A percentile compares a stretch with the other conserved stretches of the same genome.
These are phyloP conservation scores for Lamellibrachia satsuma DNA, from an alignment of 2,888 invertebrate genomes.

Conservation along the genomic window DNA sequence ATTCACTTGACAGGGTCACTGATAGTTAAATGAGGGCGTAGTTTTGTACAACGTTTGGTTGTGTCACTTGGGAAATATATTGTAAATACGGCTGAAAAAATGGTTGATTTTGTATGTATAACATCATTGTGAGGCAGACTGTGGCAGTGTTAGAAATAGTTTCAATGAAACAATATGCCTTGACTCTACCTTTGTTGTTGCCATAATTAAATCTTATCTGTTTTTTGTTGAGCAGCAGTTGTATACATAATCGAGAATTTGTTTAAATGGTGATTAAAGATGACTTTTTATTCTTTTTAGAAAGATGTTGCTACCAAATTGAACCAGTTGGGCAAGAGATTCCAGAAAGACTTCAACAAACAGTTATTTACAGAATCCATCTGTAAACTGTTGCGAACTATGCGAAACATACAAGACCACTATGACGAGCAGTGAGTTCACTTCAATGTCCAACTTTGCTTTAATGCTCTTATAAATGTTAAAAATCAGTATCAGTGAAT, in stretches of 20 bases:
- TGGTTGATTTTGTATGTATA: too few relatives aligned
- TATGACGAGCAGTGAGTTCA: background rate
- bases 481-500: too few relatives aligned
- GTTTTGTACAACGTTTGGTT: too few relatives aligned
- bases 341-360: background rate
- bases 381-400: background rate
- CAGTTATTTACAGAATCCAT: background rate
- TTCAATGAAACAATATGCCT: too few relatives aligned
- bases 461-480: background rate
- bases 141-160: too few relatives aligned
- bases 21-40: too few relatives aligned
- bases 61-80: too few relatives aligned
- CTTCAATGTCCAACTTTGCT: background rate
- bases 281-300: background rate
- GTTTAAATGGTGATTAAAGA: background rate
- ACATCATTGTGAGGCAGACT: too few relatives aligned
- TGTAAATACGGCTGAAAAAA: too few relatives aligned
- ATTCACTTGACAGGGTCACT: too few relatives aligned
- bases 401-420: background rate
- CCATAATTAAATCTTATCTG: background rate
- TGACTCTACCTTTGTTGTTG: too few relatives aligned
- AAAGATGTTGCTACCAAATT: background rate
- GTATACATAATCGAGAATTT: background rate
- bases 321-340: background rate
- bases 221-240: background rate